Conservation (phyloP, 2,888 invertebrate genomes). For the Hofmannophila pseudospretella region DNA sequence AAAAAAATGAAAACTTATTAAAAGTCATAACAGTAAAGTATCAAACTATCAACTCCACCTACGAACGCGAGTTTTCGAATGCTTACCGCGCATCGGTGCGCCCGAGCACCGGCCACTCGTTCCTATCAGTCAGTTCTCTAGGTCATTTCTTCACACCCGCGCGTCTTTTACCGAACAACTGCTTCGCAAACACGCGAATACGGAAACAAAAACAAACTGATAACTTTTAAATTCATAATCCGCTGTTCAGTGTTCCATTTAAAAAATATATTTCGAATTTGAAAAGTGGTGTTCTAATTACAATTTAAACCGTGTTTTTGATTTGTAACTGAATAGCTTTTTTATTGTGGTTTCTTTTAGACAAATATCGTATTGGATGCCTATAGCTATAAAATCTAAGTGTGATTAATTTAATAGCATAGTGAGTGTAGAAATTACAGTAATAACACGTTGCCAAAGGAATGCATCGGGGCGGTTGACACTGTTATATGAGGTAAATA, state of each 20-base stretch:
- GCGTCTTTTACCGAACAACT: conserved; percentile 20
- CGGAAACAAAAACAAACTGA: conserved; percentile 2
- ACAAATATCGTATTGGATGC: not conserved
- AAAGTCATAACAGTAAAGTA: no score
- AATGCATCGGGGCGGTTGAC: conserved; percentile 14
- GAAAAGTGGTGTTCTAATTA: not conserved
- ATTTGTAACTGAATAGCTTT: no score
- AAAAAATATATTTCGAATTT: not conserved
- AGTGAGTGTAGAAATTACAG: conserved; percentile 9
- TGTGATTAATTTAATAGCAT: conserved; percentile 3
- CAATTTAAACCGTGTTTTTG: no score
- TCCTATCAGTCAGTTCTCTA: conserved; percentile 54
- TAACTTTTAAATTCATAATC: not conserved
- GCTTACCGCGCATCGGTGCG: conserved; percentile 36
- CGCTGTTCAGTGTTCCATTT: not conserved
- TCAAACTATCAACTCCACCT: conserved; percentile 24
- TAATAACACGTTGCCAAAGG: conserved; percentile 9
- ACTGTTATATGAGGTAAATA: conserved; percentile 8
- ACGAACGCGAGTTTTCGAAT: conserved; percentile 38
- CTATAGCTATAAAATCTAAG: conserved; percentile 1
- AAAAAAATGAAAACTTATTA: no score
- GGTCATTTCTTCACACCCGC: conserved; percentile 44
- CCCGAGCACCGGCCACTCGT: conserved; percentile 32
- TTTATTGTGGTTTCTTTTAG: no score
- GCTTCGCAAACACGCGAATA: not conserved